Evolutionary conservation across 2,888 invertebrate genomes (phyloP).

Genomic region (Gortyna flavago): DNA sequence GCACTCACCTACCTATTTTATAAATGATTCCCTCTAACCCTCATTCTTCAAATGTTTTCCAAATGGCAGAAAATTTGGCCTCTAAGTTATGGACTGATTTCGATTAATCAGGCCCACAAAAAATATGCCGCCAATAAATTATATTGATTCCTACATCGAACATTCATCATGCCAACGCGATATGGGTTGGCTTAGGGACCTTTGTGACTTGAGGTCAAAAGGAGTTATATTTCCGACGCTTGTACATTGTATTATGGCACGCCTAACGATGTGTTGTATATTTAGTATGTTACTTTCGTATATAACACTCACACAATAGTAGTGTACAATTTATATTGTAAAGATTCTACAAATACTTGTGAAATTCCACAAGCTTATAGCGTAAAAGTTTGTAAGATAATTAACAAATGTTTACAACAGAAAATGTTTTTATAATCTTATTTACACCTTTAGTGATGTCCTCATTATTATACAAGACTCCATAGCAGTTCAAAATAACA

Average conservation of each 20-base stretch:
- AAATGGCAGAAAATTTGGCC: conserved; percentile 48
- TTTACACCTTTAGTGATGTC: background rate
- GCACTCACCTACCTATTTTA: conserved; percentile 12
- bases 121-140: conserved; percentile 58
- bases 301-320: conserved; percentile 20
- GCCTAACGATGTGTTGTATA: conserved; percentile 33
- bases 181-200: conserved; percentile 64
- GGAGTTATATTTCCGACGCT: conserved; percentile 40
- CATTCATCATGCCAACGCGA: conserved; percentile 52
- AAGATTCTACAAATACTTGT: conserved; percentile 32
- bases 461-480: background rate
- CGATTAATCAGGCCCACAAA: conserved; percentile 57
- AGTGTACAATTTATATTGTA: conserved; percentile 1
- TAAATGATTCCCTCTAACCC: conserved; percentile 44
- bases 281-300: conserved; percentile 38
- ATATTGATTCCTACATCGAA: conserved; percentile 51
- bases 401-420: background rate
- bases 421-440: background rate
- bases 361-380: conserved; percentile 24
- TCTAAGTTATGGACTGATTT: conserved; percentile 47
- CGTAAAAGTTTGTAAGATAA: background rate
- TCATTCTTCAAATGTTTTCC: conserved; percentile 31
- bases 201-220: conserved; percentile 55
- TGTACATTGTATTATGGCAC: conserved; percentile 31
- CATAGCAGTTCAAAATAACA: background rate